These are phyloP conservation scores for Heterotilapia buettikoferi DNA, from an alignment of 2,113 vertebrate genomes.

Conservation along the genomic window DNA sequence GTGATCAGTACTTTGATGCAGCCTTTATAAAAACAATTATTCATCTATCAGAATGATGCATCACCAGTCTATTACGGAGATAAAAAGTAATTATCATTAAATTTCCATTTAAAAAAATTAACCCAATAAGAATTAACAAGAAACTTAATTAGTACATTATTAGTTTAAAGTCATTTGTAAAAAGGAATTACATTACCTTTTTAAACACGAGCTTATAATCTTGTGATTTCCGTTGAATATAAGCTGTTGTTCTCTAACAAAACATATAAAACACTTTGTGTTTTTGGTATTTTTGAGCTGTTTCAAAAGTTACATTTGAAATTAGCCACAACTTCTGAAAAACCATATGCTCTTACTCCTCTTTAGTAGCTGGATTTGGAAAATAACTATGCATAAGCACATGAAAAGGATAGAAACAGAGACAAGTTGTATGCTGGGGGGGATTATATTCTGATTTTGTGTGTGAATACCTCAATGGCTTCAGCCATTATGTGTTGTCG, in stretches of 20 bases:
- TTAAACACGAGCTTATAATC: rapidly evolving
- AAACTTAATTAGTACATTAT: background rate
- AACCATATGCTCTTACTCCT: background rate
- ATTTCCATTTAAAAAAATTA: background rate
- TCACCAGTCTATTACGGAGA: background rate
- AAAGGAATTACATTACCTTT: background rate
- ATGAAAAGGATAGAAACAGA: background rate
- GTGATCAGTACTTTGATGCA: background rate
- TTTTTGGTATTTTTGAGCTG: background rate
- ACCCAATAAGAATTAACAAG: background rate
- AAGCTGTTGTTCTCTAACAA: background rate
- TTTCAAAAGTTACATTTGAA: background rate
- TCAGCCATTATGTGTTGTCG: background rate
- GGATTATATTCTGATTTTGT: background rate
- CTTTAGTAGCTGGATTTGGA: background rate
- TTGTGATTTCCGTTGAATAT: background rate
- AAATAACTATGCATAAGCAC: background rate
- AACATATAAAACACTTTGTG: background rate
- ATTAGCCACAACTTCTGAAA: background rate
- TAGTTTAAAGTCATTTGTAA: background rate
- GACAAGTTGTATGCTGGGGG: background rate
- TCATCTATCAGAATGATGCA: background rate
- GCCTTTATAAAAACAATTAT: background rate
- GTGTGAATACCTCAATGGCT: background rate
- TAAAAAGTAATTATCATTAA: background rate